These are phyloP conservation scores for Uropsilus gracilis DNA, from an alignment of 2,113 vertebrate genomes.

Conservation along the genomic window DNA sequence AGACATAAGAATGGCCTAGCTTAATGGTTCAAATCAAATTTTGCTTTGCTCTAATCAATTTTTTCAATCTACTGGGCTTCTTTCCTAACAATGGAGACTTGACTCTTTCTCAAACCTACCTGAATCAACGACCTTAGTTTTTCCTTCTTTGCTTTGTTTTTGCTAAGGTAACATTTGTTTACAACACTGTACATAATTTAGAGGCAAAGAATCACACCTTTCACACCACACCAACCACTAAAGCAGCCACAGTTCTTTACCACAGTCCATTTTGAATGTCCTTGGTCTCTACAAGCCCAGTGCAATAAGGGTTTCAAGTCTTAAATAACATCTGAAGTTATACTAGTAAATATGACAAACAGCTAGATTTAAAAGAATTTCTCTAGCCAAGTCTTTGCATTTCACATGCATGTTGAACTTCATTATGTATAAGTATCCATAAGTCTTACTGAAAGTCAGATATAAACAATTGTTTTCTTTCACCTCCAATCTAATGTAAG, in stretches of 20 bases:
- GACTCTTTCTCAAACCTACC: background rate
- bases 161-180: background rate
- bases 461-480: background rate
- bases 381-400: background rate
- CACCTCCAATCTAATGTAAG: conserved; percentile 23
- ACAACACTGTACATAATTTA: too few species aligned
- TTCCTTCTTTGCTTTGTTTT: background rate
- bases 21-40: background rate
- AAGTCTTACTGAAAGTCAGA: background rate
- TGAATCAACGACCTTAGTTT: background rate
- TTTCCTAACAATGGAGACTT: conserved; percentile 32
- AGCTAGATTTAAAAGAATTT: background rate
- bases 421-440: background rate
- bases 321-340: background rate
- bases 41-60: conserved; percentile 25
- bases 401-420: conserved; percentile 14
- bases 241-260: background rate
- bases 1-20: background rate
- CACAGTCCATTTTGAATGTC: too few species aligned
- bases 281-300: background rate
- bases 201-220: too few species aligned
- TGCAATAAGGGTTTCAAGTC: conserved; percentile 2
- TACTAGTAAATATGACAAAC: background rate
- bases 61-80: background rate
- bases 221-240: too few species aligned